A percentile compares a stretch with the other conserved stretches of the same genome.
Conservation (phyloP, 2,797 vertebrate species). For the Arvicola amphibius region DNA sequence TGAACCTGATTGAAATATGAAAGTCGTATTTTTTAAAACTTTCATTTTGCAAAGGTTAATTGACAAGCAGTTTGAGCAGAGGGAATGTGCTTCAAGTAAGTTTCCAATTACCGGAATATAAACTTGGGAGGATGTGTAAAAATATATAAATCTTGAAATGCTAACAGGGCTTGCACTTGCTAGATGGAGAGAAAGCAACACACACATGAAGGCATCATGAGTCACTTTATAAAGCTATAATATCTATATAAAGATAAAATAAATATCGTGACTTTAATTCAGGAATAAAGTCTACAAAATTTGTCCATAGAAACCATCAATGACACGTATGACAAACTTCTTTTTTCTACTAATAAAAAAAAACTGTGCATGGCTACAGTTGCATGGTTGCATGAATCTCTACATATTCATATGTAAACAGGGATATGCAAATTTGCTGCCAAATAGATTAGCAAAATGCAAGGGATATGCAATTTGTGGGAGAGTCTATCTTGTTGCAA, state of each 20-base stretch:
- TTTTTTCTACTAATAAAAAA: slow-evolving; percentile 67
- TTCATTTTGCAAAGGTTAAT: slow-evolving; percentile 80
- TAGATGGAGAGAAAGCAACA: slow-evolving; percentile 72
- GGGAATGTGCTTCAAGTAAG: slow-evolving; percentile 69
- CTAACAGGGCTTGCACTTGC: slow-evolving; percentile 76
- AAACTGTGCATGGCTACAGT: slow-evolving; percentile 26
- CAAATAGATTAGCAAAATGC: slow-evolving; percentile 88
- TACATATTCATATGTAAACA: slow-evolving; percentile 74
- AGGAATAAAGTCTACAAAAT: slow-evolving; percentile 76
- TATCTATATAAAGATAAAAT: slow-evolving; percentile 81
- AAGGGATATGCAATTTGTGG: slow-evolving; percentile 78
- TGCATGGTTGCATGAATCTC: slow-evolving; percentile 42
- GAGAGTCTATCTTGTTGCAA: slow-evolving; percentile 88
- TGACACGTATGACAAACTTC: slow-evolving; percentile 53
- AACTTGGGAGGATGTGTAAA: slow-evolving; percentile 70
- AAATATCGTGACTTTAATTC: slow-evolving; percentile 84
- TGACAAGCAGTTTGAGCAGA: slow-evolving; percentile 74
- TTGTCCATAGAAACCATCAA: slow-evolving; percentile 60
- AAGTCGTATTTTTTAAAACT: slow-evolving; percentile 72
- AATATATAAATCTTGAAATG: slow-evolving; percentile 78
- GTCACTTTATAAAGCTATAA: slow-evolving; percentile 74
- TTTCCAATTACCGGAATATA: slow-evolving; percentile 74
- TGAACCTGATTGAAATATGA: slow-evolving; percentile 76
- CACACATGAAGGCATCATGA: slow-evolving; percentile 79
- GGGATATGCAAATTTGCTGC: slow-evolving; percentile 83